Percentiles rank a stretch among this genome's conserved stretches.
These are phyloP conservation scores for Antedon mediterranea DNA, from an alignment of 53 echinoderm and acorn worm species.

Conservation along the genomic window DNA sequence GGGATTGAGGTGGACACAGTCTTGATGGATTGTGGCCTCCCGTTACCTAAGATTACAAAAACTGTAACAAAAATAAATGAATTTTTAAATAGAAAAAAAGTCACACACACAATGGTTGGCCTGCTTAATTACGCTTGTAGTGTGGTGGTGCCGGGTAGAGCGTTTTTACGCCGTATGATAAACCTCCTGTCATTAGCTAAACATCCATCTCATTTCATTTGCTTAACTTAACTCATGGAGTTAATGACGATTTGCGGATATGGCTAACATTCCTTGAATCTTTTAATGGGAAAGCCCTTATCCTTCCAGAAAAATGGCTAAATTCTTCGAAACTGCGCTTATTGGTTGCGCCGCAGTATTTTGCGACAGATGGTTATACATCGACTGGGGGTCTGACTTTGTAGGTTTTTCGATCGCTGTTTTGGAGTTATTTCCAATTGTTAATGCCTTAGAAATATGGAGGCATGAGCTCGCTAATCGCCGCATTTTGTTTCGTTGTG, in stretches of 20 bases:
- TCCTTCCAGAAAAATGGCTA: constrained; percentile 8
- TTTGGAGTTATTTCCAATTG: constrained; percentile 19
- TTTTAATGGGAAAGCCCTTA: constrained; percentile 20
- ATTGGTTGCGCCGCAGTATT: constrained; percentile 32
- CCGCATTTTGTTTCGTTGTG: constrained; percentile 13
- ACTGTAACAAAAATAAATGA: too few relatives aligned
- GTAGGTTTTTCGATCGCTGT: constrained; percentile 15
- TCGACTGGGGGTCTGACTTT: background rate
- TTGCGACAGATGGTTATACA: constrained; percentile 13
- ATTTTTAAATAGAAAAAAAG: too few relatives aligned
- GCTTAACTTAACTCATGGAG: constrained; percentile 13
- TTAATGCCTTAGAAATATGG: constrained; percentile 18
- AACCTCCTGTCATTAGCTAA: too few relatives aligned
- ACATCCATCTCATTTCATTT: constrained; percentile 9
- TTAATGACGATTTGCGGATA: constrained; percentile 15
- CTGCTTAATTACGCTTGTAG: too few relatives aligned
- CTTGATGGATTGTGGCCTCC: too few relatives aligned
- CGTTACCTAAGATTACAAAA: too few relatives aligned
- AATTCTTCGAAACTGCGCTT: background rate
- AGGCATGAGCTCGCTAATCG: constrained; percentile 4
- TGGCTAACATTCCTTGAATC: constrained; percentile 15
- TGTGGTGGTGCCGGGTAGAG: too few relatives aligned
- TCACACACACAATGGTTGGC: too few relatives aligned
- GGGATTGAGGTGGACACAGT: background rate
- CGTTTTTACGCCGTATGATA: too few relatives aligned